These are phyloP conservation scores for Cyprinus carpio DNA, from an alignment of 2,113 vertebrate species.

Conservation along the genomic window DNA sequence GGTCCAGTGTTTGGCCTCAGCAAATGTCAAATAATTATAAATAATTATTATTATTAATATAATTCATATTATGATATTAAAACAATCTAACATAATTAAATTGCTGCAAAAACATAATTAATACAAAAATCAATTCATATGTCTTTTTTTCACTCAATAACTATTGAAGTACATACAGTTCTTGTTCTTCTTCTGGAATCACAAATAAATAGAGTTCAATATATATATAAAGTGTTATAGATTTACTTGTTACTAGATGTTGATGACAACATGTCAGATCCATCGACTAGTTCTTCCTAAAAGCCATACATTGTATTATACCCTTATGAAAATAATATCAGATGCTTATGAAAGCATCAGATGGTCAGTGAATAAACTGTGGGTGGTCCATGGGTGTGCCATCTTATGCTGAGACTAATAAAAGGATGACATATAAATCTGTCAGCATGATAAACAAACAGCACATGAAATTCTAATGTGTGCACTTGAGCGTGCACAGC, in stretches of 20 bases:
- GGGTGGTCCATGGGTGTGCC: conserved; percentile 7
- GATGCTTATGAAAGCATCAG: conserved; percentile 12
- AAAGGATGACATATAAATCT: conserved; percentile 7
- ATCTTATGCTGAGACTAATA: conserved; percentile 2
- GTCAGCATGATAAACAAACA: neutral
- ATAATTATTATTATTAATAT: neutral
- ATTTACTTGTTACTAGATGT: neutral
- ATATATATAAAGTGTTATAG: neutral
- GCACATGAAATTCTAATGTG: conserved; percentile 8
- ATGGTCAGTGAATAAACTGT: conserved; percentile 5
- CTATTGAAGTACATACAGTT: neutral
- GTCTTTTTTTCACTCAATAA: neutral
- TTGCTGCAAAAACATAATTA: neutral
- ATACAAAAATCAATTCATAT: neutral
- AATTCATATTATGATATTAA: neutral
- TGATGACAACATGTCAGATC: neutral
- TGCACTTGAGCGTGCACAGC: neutral
- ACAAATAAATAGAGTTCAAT: neutral
- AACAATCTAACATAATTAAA: neutral
- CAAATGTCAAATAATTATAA: too few relatives aligned
- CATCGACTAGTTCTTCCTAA: neutral
- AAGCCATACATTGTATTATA: neutral
- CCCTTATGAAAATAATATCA: neutral
- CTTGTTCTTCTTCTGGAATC: neutral
- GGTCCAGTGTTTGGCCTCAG: too few relatives aligned